These are phyloP conservation scores for Colletes collaris DNA, from an alignment of 2,888 invertebrate genomes.

Conservation along the genomic window DNA sequence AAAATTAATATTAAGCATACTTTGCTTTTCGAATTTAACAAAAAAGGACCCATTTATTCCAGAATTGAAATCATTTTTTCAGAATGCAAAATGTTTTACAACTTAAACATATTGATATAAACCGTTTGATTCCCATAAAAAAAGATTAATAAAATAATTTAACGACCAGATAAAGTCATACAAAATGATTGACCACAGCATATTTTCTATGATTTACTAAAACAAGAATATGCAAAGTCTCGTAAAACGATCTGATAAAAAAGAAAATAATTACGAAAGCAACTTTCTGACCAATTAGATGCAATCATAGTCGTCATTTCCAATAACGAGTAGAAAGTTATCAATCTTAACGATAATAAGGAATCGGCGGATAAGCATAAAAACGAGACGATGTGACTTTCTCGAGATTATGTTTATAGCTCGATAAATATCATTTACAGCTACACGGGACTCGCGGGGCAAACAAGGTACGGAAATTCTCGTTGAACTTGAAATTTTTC, in stretches of 20 bases:
- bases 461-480: neutral
- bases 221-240: too few species aligned
- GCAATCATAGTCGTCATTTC: slow-evolving; percentile 30
- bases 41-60: too few species aligned
- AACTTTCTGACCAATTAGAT: slow-evolving; percentile 18
- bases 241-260: neutral
- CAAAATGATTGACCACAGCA: too few species aligned
- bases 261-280: slow-evolving; percentile 24
- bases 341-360: slow-evolving; percentile 37
- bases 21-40: too few species aligned
- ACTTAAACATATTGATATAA: too few species aligned
- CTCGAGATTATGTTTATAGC: slow-evolving; percentile 30
- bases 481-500: slow-evolving; percentile 33
- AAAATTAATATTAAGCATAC: too few species aligned
- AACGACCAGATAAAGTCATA: too few species aligned
- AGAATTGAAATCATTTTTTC: too few species aligned
- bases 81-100: too few species aligned
- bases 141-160: too few species aligned
- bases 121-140: too few species aligned
- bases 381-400: slow-evolving; percentile 37
- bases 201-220: too few species aligned
- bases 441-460: slow-evolving; percentile 27
- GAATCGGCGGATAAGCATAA: neutral
- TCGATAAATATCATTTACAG: slow-evolving; percentile 26
- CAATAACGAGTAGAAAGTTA: slow-evolving; percentile 58